phyloP scores from a whole-genome alignment of 2,113 vertebrate genomes.

The Aix galericulata region DNA sequence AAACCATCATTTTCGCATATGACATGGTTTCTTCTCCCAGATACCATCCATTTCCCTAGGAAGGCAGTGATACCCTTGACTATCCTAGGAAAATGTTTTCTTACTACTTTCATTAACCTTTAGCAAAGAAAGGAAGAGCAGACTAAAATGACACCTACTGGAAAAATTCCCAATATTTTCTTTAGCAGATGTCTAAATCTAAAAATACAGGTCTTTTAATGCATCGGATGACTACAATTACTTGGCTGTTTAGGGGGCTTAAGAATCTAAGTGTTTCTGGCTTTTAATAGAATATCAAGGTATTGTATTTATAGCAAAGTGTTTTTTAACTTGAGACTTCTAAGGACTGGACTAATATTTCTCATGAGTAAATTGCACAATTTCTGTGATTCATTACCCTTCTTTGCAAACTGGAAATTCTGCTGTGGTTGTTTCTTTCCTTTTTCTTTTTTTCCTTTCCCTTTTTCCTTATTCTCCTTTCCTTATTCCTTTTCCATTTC shows the following conservation, averaged over 20 bases:
- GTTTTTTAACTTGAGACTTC: neutral
- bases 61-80: neutral
- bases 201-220: neutral
- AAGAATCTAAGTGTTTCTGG: neutral
- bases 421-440: neutral
- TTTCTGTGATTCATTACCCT: neutral
- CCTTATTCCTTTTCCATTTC: too few relatives aligned
- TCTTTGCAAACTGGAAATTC: neutral
- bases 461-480: too few relatives aligned
- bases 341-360: neutral
- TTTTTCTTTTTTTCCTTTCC: too few relatives aligned
- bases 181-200: neutral
- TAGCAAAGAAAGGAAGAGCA: neutral
- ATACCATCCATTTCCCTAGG: neutral
- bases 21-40: neutral
- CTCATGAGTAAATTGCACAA: neutral
- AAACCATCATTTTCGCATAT: neutral
- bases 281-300: fast-evolving
- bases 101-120: neutral
- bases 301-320: neutral
- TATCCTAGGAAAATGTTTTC: neutral
- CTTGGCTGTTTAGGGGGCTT: neutral
- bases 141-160: constrained; percentile 27
- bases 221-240: neutral
- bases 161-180: neutral